Evolutionary conservation across 1,140 invertebrate genomes (phyloP).

Genomic region (Asbolus verrucosus): DNA sequence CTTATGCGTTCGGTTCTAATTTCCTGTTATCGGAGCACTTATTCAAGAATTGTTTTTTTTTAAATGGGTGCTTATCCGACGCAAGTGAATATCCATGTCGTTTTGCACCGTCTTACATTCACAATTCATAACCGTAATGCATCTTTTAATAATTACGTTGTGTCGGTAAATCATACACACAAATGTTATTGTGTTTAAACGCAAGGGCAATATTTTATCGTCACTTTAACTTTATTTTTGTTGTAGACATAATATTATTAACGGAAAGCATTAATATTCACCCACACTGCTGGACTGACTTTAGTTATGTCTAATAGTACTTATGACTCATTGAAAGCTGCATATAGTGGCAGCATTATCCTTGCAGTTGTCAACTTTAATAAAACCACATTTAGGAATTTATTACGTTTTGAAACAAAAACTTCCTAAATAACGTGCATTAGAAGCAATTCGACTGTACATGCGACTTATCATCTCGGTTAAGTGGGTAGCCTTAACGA

Average conservation of each 20-base stretch:
- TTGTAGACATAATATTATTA: slow-evolving; percentile 45
- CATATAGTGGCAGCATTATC: slow-evolving; percentile 14
- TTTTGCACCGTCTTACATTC: background rate
- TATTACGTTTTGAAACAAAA: too few relatives aligned
- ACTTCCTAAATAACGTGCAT: too few relatives aligned
- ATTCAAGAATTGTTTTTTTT: too few relatives aligned
- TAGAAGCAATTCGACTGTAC: too few relatives aligned
- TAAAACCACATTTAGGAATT: background rate
- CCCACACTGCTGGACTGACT: slow-evolving; percentile 39
- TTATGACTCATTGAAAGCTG: slow-evolving; percentile 27
- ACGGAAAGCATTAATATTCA: slow-evolving; percentile 44
- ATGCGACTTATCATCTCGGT: too few relatives aligned
- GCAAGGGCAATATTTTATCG: slow-evolving; percentile 33
- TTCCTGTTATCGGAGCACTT: too few relatives aligned
- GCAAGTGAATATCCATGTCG: slow-evolving; percentile 1
- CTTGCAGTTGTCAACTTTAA: slow-evolving; percentile 27
- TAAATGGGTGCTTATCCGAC: too few relatives aligned
- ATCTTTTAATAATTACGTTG: slow-evolving; percentile 29
- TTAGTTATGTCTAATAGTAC: slow-evolving; percentile 31
- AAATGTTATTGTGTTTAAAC: slow-evolving; percentile 33
- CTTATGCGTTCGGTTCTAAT: too few relatives aligned
- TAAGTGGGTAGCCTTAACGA: too few relatives aligned
- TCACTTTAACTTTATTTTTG: slow-evolving; percentile 42
- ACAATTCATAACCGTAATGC: slow-evolving; percentile 20
- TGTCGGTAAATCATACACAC: slow-evolving; percentile 26